phyloP scores from a whole-genome alignment of 2,113 vertebrate genomes.

The Mastomys natalensis region DNA sequence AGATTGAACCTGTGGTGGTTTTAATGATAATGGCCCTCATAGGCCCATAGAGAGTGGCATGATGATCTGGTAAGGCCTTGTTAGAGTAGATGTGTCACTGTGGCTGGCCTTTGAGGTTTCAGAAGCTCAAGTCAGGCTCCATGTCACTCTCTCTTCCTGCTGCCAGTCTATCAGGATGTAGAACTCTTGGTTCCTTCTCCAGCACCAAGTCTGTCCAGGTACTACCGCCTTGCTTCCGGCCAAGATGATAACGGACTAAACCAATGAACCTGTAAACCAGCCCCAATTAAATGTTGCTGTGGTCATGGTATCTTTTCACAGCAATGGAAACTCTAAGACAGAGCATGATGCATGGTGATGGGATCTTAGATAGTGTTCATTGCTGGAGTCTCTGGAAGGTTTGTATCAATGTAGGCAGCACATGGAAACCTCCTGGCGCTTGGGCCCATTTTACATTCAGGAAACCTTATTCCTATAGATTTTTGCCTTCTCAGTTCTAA shows the following conservation, averaged over 20 bases:
- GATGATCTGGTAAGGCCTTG: background rate
- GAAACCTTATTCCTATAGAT: background rate
- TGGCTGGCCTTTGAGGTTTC: background rate
- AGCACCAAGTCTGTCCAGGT: too few relatives aligned
- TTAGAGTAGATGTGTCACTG: background rate
- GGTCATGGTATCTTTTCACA: background rate
- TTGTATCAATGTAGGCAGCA: background rate
- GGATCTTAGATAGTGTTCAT: background rate
- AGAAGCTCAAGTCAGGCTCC: background rate
- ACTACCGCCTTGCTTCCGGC: background rate
- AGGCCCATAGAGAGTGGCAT: background rate
- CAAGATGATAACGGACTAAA: background rate
- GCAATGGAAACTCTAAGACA: background rate
- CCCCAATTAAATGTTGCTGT: background rate
- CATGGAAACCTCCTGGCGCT: background rate
- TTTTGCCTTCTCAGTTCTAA: background rate
- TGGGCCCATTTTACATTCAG: background rate
- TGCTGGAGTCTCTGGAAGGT: background rate
- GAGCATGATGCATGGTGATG: background rate
- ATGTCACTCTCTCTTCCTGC: background rate
- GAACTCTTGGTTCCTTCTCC: background rate
- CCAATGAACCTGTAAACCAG: background rate
- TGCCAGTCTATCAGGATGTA: background rate
- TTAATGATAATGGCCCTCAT: background rate
- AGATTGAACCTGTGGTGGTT: background rate